Percentiles rank a stretch among this genome's conserved stretches.
These are phyloP conservation scores for Rhinichthys klamathensis DNA, from an alignment of 2,113 vertebrate species.

Conservation along the genomic window DNA sequence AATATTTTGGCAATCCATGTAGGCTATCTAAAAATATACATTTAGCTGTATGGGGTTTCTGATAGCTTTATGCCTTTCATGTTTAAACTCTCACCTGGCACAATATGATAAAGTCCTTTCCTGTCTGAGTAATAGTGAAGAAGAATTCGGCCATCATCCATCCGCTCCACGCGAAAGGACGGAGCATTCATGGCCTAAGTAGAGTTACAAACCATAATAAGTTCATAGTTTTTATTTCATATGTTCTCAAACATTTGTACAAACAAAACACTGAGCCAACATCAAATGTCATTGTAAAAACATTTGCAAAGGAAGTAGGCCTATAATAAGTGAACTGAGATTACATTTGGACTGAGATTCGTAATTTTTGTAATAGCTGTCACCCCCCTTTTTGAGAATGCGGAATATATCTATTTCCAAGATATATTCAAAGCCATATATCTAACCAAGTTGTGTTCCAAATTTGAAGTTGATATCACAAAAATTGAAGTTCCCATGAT, in stretches of 20 bases:
- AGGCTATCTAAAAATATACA: too few relatives aligned
- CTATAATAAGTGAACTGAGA: background rate
- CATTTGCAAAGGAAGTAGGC: background rate
- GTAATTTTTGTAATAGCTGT: too few relatives aligned
- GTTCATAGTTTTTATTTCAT: background rate
- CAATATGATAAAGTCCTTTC: conserved; percentile 75
- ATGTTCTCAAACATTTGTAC: background rate
- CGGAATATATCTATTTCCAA: too few relatives aligned
- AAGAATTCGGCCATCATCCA: conserved; percentile 67
- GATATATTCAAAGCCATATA: too few relatives aligned
- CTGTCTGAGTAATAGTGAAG: conserved; percentile 82
- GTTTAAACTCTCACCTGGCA: conserved; percentile 70
- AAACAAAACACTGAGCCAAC: background rate
- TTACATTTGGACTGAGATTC: background rate
- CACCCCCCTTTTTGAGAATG: too few relatives aligned
- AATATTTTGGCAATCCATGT: background rate
- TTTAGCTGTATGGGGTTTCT: background rate
- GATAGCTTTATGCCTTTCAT: background rate
- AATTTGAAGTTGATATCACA: too few relatives aligned
- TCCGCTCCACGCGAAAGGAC: conserved; percentile 77
- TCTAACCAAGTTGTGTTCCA: too few relatives aligned
- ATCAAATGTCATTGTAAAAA: background rate
- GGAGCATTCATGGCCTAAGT: conserved; percentile 81
- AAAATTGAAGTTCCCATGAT: too few relatives aligned
- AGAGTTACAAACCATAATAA: conserved; percentile 6